Evolutionary conservation across 2,113 vertebrate species (phyloP).

Genomic region (Alethe castanea): DNA sequence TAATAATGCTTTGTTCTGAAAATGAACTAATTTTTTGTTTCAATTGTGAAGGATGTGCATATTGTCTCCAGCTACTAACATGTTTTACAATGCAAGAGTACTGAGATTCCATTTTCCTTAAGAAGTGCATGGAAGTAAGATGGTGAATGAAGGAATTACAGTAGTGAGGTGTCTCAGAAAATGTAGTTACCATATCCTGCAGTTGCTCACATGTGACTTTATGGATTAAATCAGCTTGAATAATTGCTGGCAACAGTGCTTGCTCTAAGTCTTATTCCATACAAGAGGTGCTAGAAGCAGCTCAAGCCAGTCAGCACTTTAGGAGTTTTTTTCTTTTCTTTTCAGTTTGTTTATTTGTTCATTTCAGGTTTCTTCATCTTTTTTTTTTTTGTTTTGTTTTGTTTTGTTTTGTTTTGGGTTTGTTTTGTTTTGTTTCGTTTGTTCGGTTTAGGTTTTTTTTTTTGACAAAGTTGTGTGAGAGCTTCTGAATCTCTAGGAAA

Average conservation of each 20-base stretch:
- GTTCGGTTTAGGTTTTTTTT: not conserved
- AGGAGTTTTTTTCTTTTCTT: conserved; percentile 1
- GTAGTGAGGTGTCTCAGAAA: conserved; percentile 41
- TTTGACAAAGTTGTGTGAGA: conserved; percentile 67
- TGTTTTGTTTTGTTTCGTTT: no score
- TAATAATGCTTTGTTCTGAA: conserved; percentile 57
- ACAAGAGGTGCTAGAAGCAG: conserved; percentile 72
- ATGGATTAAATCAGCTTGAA: conserved; percentile 57
- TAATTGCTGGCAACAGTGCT: conserved; percentile 58
- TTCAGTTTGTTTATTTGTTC: not conserved
- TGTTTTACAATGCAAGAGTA: conserved; percentile 49
- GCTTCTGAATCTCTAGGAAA: conserved; percentile 57
- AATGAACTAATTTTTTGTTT: conserved; percentile 43
- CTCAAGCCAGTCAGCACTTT: conserved; percentile 77
- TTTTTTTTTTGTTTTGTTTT: no score
- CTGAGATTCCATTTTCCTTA: conserved; percentile 39
- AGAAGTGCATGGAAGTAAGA: conserved; percentile 9
- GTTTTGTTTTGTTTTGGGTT: not conserved
- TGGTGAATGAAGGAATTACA: conserved; percentile 37
- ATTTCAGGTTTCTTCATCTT: not conserved
- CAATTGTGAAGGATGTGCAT: conserved; percentile 52
- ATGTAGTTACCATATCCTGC: not conserved
- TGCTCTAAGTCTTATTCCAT: conserved; percentile 55
- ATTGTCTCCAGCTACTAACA: conserved; percentile 59
- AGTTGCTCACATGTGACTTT: conserved; percentile 49